Base-by-base conservation (phyloP, 2,888 invertebrate genomes). In the Trichogramma dendrolimi region DNA sequence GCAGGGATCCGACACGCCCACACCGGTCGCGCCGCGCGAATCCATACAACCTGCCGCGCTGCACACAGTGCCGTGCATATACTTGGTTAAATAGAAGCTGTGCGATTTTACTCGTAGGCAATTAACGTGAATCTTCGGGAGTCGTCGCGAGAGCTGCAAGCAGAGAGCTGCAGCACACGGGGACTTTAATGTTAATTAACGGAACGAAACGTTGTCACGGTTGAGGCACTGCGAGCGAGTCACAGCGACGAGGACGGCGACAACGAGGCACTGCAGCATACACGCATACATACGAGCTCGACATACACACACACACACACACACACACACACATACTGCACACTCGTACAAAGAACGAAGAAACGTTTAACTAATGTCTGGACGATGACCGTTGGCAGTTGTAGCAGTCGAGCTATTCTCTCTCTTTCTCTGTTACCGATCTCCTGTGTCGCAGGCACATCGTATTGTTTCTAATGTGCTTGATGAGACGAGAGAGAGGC, bases 151-250 rank as follows among this genome's bases (percentile, higher is more conserved):
- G 55, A 51, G 52, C 50, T 58, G 44, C 51, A 58, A 54, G 57
- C 10, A 48, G 46, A 39, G 48, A 48, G 53, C 47, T 64, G 63
- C 68, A 68, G 68, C 67, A 55, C 41, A 61, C 27, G 68, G 65
- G 67, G 69, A 70, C 58, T 71, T 73, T 67, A 71, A 72, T 73
- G 73, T 75, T 75, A 76, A 76, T 76, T 76, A 75, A 76, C 72
- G 71, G 73, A 74, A 73, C 71, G 61, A 64, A 57, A 58, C 11
- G 53, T n/a, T 8, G 49, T 27, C 40, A 48, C 10, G n/a, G 50
- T 10, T 39, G 42, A 46, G 53, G 14, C 6, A 27, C 27, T 27
- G 41, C 49, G 50, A 11, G 44, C 8, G 59, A n/a, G 40, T 44
- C 55, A 38, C 27, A 38, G 47, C 55, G 50, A 43, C 4, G 11